phyloP scores from a whole-genome alignment of 1,140 invertebrate genomes.

The Pseudomyrmex dendroicus region DNA sequence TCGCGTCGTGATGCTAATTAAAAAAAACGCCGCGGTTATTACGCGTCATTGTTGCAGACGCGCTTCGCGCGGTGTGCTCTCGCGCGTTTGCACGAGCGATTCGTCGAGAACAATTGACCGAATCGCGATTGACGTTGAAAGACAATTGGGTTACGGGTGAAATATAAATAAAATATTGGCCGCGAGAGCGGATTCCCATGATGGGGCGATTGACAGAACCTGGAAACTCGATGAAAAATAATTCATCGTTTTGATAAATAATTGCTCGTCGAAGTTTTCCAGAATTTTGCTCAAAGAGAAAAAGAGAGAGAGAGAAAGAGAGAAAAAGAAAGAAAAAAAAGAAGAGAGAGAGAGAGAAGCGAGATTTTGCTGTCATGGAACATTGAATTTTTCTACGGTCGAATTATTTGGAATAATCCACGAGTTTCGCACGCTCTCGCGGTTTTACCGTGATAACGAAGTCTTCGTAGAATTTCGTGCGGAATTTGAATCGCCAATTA shows the following conservation, averaged over 20 bases:
- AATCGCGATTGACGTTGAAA: conserved; percentile 58
- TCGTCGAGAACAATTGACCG: conserved; percentile 60
- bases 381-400: conserved; percentile 57
- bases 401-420: conserved; percentile 60
- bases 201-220: conserved; percentile 52
- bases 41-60: conserved; percentile 59
- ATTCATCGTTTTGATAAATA: conserved; percentile 58
- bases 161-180: conserved; percentile 61
- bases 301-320: not conserved
- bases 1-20: conserved; percentile 53
- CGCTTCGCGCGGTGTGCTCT: conserved; percentile 12
- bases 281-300: conserved; percentile 17
- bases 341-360: not conserved
- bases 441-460: conserved; percentile 49
- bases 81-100: conserved; percentile 49
- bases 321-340: not conserved
- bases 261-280: conserved; percentile 47
- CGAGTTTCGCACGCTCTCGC: conserved; percentile 34
- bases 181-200: conserved; percentile 39
- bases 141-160: conserved; percentile 54
- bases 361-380: conserved; percentile 47
- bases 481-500: conserved; percentile 58
- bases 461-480: conserved; percentile 57
- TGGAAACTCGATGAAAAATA: conserved; percentile 55
- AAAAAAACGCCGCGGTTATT: conserved; percentile 58